Evolutionary conservation across 2,888 invertebrate genomes (phyloP), one percentile per base, ranked within the genome.

Genomic region (Alsophila aescularia): DNA sequence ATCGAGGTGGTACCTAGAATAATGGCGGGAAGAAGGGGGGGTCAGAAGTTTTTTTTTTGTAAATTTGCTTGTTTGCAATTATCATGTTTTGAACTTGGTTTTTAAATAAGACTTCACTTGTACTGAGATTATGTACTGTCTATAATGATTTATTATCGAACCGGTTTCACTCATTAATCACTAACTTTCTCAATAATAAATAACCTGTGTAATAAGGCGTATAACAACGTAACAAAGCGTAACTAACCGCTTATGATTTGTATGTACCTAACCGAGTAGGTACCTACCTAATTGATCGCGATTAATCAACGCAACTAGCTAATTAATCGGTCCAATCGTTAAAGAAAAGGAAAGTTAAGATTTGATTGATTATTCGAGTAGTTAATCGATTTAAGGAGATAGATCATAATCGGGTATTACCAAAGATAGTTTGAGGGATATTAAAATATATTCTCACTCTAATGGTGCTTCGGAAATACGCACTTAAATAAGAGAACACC

Each of bases 121-220:
- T 48, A 67, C 58, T 52, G 36, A 60, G 27, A 47, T 47, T 40
- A 42, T 9, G 21, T 42, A 47, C 47, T 47, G 35, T 54, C 58
- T 55, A 52, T 58, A 57, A 64, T 14, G 8, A 64, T 56, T 62
- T 63, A 66, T 54, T 39, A 45, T 21, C 16, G 12, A 10, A 41
- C 39, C 59, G 54, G 74, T 79, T 81, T 77, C 79, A 73, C 77
- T 69, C 59, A 81, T 82, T 77, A 75, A 77, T 81, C 74, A 75
- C 59, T 64, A 57, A 79, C 83, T 85, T 86, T 85, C 85, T 75
- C 79, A 67, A 72, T 84, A 85, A 85, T 83, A 73, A 85, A 85
- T 83, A 73, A 73, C 54, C 58, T 48, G 66, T 45, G 65, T 69
- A 78, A 78, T 82, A 81, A 79, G 73, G 73, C 76, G 73, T 75